Evolutionary conservation across 2,113 vertebrate genomes (phyloP).

Genomic region (Atherinomorus stipes): DNA sequence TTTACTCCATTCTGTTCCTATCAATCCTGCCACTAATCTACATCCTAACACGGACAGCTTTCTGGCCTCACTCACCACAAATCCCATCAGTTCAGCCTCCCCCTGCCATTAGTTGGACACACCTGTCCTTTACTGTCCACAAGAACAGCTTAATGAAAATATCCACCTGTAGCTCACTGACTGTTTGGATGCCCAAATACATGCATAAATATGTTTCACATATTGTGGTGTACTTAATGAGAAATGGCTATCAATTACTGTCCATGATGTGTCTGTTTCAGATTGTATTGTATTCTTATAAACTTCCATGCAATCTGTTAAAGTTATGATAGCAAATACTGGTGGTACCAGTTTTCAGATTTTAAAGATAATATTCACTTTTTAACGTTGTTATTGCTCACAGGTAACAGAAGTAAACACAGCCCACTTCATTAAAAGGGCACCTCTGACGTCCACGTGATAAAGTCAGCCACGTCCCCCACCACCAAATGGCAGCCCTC

Average conservation of each 20-base stretch:
- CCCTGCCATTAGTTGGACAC: conserved; percentile 27
- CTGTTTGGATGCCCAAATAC: background rate
- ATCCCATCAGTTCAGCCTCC: conserved; percentile 52
- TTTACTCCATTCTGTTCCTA: conserved; percentile 21
- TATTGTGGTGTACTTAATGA: background rate
- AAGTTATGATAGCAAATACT: no score
- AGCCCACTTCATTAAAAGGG: conserved; percentile 8
- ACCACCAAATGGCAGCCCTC: conserved; percentile 18
- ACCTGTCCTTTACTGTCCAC: conserved; percentile 42
- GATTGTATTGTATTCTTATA: conserved; percentile 60
- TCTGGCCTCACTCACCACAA: conserved; percentile 53
- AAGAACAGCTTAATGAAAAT: conserved; percentile 29
- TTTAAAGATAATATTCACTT: background rate
- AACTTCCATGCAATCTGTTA: no score
- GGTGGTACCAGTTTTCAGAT: background rate
- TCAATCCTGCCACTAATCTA: conserved; percentile 55
- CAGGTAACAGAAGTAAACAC: conserved; percentile 8
- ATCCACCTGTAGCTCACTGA: conserved; percentile 25
- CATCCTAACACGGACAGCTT: conserved; percentile 51
- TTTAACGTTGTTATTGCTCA: background rate
- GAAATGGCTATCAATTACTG: background rate
- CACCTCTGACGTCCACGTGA: conserved; percentile 9
- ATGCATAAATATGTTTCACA: background rate
- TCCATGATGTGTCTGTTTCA: conserved; percentile 21
- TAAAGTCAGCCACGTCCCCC: conserved; percentile 28